Evolutionary conservation across 2,888 invertebrate species (phyloP).

Genomic region (Erannis defoliaria): DNA sequence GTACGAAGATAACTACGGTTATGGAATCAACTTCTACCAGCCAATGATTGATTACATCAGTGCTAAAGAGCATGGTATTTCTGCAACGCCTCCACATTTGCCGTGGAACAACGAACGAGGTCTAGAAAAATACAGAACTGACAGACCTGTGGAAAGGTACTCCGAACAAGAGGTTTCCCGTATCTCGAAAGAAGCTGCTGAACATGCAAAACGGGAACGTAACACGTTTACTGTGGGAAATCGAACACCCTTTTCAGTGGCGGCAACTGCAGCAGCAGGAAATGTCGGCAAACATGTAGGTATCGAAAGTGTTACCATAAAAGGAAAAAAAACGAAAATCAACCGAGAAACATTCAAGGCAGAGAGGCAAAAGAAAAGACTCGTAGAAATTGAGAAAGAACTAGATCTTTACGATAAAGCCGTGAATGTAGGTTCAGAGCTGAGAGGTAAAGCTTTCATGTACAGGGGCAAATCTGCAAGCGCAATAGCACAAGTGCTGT

Average conservation of each 20-base stretch:
- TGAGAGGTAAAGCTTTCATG: slow-evolving; percentile 84
- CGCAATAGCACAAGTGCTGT: slow-evolving; percentile 89
- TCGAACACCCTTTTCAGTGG: slow-evolving; percentile 87
- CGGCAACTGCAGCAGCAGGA: slow-evolving; percentile 88
- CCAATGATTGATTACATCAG: slow-evolving; percentile 95
- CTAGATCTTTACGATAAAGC: slow-evolving; percentile 74
- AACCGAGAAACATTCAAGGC: slow-evolving; percentile 69
- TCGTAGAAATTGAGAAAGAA: slow-evolving; percentile 76
- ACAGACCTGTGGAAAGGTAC: slow-evolving; percentile 88
- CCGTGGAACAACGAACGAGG: slow-evolving; percentile 91
- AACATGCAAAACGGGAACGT: slow-evolving; percentile 89
- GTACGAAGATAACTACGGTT: slow-evolving; percentile 94
- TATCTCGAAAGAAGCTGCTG: slow-evolving; percentile 89
- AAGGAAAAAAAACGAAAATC: slow-evolving; percentile 80
- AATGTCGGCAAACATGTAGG: slow-evolving; percentile 89
- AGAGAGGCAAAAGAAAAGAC: slow-evolving; percentile 78
- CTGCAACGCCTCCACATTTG: slow-evolving; percentile 87
- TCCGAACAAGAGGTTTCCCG: slow-evolving; percentile 89
- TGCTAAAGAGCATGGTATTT: slow-evolving; percentile 86
- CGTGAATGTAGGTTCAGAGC: slow-evolving; percentile 80
- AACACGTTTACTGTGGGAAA: slow-evolving; percentile 87
- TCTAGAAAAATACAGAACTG: slow-evolving; percentile 89
- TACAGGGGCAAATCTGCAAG: slow-evolving; percentile 92
- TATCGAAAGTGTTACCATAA: slow-evolving; percentile 79
- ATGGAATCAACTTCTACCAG: slow-evolving; percentile 94